A percentile compares a stretch with the other conserved stretches of the same genome.
phyloP scores from a whole-genome alignment of 2,888 invertebrate species.

The Fissipunctia ypsillon region DNA sequence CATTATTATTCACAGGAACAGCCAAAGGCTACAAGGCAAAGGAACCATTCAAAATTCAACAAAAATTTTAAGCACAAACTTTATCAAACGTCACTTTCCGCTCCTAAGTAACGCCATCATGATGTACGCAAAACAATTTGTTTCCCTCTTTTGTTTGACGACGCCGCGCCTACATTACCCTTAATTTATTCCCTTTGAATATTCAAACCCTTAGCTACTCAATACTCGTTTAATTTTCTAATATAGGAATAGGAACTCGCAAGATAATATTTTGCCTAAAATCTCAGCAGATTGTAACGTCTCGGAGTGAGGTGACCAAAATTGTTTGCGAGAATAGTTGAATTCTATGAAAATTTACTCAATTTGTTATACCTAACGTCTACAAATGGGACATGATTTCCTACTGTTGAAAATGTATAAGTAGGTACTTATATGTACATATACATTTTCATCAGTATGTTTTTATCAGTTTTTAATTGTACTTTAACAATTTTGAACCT shows the following conservation, averaged over 20 bases:
- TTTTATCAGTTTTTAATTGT: too few species aligned
- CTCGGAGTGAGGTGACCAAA: slow-evolving; percentile 71
- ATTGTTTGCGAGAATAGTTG: neutral
- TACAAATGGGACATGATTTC: neutral
- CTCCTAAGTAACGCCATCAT: slow-evolving; percentile 36
- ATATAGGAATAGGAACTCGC: slow-evolving; percentile 84
- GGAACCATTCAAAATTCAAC: slow-evolving; percentile 29
- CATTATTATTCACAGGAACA: slow-evolving; percentile 18
- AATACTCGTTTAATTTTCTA: slow-evolving; percentile 87
- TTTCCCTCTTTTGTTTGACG: slow-evolving; percentile 74
- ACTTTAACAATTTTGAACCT: neutral
- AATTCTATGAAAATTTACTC: neutral
- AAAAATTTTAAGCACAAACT: slow-evolving; percentile 40
- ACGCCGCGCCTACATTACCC: slow-evolving; percentile 73
- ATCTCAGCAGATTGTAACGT: slow-evolving; percentile 80
- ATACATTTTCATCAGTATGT: too few species aligned
- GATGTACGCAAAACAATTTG: slow-evolving; percentile 77
- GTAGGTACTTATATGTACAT: too few species aligned
- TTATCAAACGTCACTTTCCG: slow-evolving; percentile 31
- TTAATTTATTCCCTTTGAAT: slow-evolving; percentile 89
- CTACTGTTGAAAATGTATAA: neutral
- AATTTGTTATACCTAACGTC: neutral
- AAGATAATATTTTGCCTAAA: slow-evolving; percentile 85
- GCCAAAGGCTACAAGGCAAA: neutral
- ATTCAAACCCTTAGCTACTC: slow-evolving; percentile 87